These are phyloP conservation scores for Lithophane ornitopus DNA, from an alignment of 2,888 invertebrate species.

Conservation along the genomic window DNA sequence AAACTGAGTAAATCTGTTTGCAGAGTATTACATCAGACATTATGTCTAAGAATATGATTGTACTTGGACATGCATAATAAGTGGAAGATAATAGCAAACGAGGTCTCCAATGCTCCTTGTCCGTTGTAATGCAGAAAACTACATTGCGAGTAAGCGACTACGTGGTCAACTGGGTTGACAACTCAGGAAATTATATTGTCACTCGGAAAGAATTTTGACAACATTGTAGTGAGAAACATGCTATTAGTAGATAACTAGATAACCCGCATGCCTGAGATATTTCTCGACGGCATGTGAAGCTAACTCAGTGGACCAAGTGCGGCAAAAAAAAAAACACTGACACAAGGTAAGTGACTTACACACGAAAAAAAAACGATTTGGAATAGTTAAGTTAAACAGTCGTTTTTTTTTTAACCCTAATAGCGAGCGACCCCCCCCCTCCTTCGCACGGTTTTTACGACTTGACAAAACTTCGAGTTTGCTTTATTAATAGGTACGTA, in stretches of 20 bases:
- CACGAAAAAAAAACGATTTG: neutral
- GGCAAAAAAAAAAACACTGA: too few relatives aligned
- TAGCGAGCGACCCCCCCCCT: neutral
- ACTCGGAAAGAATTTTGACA: neutral
- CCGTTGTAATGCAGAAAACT: constrained; percentile 14
- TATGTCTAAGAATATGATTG: constrained; percentile 30
- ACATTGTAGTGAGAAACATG: neutral
- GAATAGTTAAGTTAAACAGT: neutral
- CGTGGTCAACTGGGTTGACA: neutral
- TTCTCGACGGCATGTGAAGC: too few relatives aligned
- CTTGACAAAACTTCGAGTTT: neutral
- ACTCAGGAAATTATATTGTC: constrained; percentile 20
- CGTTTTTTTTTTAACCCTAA: neutral
- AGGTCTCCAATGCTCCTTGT: constrained; percentile 12
- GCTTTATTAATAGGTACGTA: too few relatives aligned
- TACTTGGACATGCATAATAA: constrained; percentile 32
- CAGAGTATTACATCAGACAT: constrained; percentile 36
- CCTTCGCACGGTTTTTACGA: neutral
- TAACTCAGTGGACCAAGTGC: too few relatives aligned
- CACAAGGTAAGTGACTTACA: too few relatives aligned
- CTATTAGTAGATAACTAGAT: too few relatives aligned
- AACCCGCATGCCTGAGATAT: too few relatives aligned
- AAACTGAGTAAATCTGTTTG: constrained; percentile 17
- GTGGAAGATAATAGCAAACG: constrained; percentile 25
- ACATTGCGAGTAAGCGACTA: neutral